Evolutionary conservation across 35 echinoderm and acorn worm genomes (phyloP).

Genomic region (Nesometra sesokonis): DNA sequence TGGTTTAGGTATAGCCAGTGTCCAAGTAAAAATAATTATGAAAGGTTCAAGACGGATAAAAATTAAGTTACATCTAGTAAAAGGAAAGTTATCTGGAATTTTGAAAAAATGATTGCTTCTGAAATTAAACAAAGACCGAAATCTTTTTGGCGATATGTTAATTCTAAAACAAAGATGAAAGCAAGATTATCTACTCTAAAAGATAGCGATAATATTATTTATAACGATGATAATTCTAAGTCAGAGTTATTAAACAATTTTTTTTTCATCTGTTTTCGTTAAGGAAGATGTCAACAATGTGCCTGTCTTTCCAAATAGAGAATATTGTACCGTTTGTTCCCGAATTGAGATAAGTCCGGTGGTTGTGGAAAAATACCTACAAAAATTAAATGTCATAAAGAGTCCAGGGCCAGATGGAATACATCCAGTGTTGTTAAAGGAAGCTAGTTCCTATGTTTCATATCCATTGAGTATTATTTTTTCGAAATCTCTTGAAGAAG

Average conservation of each 20-base stretch:
- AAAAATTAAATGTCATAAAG: neutral
- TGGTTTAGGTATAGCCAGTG: neutral
- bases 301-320: neutral
- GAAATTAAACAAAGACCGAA: neutral
- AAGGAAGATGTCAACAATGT: neutral
- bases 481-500: neutral
- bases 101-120: neutral
- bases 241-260: neutral
- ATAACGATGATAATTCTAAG: neutral
- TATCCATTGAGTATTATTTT: neutral
- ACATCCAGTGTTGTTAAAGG: neutral
- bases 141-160: neutral
- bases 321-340: neutral
- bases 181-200: neutral
- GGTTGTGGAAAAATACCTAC: neutral
- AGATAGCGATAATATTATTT: neutral
- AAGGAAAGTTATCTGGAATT: neutral
- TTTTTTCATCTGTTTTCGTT: neutral
- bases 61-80: neutral
- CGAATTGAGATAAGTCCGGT: neutral
- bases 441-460: neutral
- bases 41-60: neutral
- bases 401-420: conserved; percentile 10
- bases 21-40: neutral
- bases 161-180: neutral